Evolutionary conservation across 2,113 vertebrate species (phyloP), one percentile per base, ranked within the genome.

Genomic region (Sander vitreus): DNA sequence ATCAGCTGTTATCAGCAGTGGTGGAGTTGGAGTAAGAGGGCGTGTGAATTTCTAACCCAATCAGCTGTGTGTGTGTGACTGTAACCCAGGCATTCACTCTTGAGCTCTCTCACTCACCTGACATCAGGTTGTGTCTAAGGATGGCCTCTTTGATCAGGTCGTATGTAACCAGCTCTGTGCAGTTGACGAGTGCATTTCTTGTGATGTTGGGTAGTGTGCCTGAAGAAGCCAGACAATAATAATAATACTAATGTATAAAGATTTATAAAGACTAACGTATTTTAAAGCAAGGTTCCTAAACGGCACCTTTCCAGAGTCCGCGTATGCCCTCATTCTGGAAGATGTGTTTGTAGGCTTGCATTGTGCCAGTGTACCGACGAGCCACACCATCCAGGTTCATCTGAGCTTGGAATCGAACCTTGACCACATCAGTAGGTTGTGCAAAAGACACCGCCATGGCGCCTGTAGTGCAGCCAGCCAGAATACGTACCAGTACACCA

Each of bases 131-230:
- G 51, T 96, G 95, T 81, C 72, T 94, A 30, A 98, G 95, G 57
- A 97, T 94, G 74, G 93, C 92, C 74, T 96, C 95, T 80, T 98
- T 98, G 92, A 97, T 97, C 59, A 97, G 88, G 74, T 97, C 97
- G 4, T 97, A 97, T 0, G 96, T 97, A 10, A 98, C 96, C 60
- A 97, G 93, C 89, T 98, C 97, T 62, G 96, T 96, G 83, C 96
- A 97, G 91, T 97, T 97, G 76, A 97, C 97, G 70, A 97, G 93
- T 3, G 96, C 94, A 18, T 96, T 98, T 80, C 97, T 95, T 11
- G 95, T 95, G 89, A 98, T 96, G 88, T 97, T 98, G 54, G 96
- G 96, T n/a, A 96, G 87, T 0, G 96, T 96, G 76, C 96, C 97
- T 97, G 43, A 23, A 68, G 64, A 65, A 65, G 45, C 5, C 30